Evolutionary conservation across 2,113 vertebrate genomes (phyloP).

Genomic region (Melospiza georgiana): DNA sequence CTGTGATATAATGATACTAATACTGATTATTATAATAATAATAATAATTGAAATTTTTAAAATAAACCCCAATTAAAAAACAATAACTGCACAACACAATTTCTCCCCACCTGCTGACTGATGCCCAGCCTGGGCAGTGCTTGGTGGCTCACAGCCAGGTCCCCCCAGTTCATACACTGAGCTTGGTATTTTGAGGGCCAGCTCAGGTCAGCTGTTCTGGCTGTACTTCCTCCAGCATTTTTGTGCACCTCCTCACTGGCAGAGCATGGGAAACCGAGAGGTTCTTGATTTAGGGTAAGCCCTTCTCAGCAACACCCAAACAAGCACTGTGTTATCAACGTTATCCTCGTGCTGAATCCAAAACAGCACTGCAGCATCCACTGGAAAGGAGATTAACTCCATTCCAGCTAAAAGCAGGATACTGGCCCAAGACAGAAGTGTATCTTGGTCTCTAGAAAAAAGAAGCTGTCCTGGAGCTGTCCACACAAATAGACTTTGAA

Average conservation of each 20-base stretch:
- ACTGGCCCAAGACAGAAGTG: not conserved
- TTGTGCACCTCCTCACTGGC: not conserved
- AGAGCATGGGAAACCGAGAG: not conserved
- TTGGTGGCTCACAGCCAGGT: not conserved
- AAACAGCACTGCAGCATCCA: not conserved
- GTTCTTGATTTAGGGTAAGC: not conserved
- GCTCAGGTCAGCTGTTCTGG: not conserved
- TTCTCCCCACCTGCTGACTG: not conserved
- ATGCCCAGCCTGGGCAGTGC: not conserved
- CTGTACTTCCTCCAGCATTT: not conserved
- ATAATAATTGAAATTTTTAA: not conserved
- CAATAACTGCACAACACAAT: not conserved
- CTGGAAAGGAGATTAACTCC: not conserved
- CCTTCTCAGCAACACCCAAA: not conserved
- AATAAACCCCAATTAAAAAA: not conserved
- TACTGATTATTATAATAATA: not conserved
- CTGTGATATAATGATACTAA: not conserved
- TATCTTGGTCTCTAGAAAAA: not conserved
- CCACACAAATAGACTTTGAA: not conserved
- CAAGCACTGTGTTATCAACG: not conserved
- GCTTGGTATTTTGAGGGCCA: not conserved
- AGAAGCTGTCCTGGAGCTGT: accelerated
- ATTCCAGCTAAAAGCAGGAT: not conserved
- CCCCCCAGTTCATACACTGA: not conserved
- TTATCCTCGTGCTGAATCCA: not conserved